A percentile compares a stretch with the other conserved stretches of the same genome.
Conservation (phyloP, 2,113 vertebrate genomes). For the Podarcis cretensis region DNA sequence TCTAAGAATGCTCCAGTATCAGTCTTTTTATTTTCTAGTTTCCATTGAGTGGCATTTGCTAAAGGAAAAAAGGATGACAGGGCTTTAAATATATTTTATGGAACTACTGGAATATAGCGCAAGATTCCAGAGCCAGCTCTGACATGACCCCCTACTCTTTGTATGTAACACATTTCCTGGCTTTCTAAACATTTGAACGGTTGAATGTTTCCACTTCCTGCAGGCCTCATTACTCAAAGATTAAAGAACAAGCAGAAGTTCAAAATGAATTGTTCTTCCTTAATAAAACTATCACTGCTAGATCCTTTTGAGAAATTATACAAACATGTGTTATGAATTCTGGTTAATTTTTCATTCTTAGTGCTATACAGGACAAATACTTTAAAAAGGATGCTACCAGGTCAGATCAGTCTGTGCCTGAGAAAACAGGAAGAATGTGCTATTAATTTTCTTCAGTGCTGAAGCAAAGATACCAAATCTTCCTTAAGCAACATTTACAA, state of each 20-base stretch:
- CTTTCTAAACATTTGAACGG: slow-evolving; percentile 36
- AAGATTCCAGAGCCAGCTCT: background rate
- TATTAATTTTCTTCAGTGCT: background rate
- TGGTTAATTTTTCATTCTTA: background rate
- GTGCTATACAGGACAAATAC: background rate
- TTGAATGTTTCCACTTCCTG: background rate
- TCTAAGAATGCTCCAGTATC: background rate
- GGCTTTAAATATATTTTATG: background rate
- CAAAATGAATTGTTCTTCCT: slow-evolving; percentile 21
- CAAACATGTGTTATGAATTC: background rate
- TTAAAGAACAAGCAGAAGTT: slow-evolving; percentile 13
- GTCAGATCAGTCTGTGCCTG: background rate
- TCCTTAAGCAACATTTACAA: background rate
- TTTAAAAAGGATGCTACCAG: background rate
- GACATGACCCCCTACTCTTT: background rate
- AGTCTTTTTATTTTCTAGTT: background rate
- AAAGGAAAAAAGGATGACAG: background rate
- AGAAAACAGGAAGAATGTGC: background rate
- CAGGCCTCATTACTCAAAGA: background rate
- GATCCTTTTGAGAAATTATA: background rate
- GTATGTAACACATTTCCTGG: background rate
- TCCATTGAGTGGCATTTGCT: background rate
- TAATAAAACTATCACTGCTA: background rate
- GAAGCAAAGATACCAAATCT: background rate
- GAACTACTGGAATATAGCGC: background rate